phyloP scores from a whole-genome alignment of 2,113 vertebrate species.

The Euleptes europaea region DNA sequence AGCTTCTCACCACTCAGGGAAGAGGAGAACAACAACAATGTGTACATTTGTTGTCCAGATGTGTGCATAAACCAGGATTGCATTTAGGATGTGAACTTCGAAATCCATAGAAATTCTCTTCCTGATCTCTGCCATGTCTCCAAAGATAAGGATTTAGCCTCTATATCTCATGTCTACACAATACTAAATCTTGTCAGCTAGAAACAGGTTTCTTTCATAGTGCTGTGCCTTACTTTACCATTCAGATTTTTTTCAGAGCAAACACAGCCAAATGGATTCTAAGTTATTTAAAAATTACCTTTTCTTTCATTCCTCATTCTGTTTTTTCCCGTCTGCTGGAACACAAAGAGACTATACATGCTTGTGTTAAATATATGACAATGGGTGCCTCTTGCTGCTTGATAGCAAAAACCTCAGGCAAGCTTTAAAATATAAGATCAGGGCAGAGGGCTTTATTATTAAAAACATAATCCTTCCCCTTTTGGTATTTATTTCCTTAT shows the following conservation, averaged over 20 bases:
- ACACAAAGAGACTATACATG: neutral
- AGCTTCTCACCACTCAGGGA: too few relatives aligned
- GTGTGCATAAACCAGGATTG: neutral
- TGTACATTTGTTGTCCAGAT: neutral
- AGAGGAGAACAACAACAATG: too few relatives aligned
- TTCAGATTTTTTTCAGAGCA: neutral
- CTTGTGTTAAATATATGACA: neutral
- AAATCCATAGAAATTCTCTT: fast-evolving
- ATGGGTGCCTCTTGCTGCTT: neutral
- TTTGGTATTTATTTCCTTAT: slow-evolving; percentile 16
- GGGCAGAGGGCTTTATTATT: slow-evolving; percentile 18
- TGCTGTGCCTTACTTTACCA: neutral
- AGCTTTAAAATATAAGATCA: slow-evolving; percentile 4
- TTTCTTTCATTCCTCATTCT: neutral
- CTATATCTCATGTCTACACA: fast-evolving
- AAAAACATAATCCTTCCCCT: slow-evolving; percentile 25
- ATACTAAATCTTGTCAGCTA: neutral
- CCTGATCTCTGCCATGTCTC: neutral
- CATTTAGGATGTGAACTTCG: neutral
- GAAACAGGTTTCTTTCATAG: neutral
- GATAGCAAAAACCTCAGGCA: slow-evolving; percentile 21
- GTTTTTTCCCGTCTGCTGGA: neutral
- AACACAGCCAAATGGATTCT: neutral
- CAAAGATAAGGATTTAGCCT: fast-evolving
- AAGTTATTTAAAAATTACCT: neutral